These are phyloP conservation scores for Phyllotreta striolata DNA, from an alignment of 2,888 invertebrate species.

Conservation along the genomic window DNA sequence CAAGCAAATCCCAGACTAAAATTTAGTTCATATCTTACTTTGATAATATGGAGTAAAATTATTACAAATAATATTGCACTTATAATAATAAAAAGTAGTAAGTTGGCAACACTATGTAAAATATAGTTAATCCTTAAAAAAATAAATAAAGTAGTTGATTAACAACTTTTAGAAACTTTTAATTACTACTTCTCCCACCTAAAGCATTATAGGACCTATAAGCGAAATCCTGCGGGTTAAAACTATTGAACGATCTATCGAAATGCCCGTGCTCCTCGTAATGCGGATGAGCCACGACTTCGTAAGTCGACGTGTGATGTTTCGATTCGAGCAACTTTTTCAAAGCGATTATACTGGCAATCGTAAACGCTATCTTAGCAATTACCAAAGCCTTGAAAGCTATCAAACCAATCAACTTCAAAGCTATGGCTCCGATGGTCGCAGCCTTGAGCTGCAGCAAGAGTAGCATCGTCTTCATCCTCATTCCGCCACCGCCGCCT, in stretches of 20 bases:
- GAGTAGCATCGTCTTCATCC: constrained; percentile 76
- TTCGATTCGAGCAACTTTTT: constrained; percentile 79
- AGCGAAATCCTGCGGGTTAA: constrained; percentile 68
- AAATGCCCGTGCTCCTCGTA: constrained; percentile 68
- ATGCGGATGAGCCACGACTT: constrained; percentile 69
- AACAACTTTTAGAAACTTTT: neutral
- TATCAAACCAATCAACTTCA: constrained; percentile 79
- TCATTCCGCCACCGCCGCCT: constrained; percentile 61
- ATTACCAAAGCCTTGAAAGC: constrained; percentile 86
- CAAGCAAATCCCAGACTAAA: too few relatives aligned
- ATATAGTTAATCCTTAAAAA: too few relatives aligned
- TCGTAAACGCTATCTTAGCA: constrained; percentile 82
- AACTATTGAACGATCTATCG: constrained; percentile 67
- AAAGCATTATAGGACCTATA: constrained; percentile 65
- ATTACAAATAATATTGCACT: too few relatives aligned
- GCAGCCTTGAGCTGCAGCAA: constrained; percentile 82
- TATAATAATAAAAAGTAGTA: too few relatives aligned
- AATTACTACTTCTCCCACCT: constrained; percentile 33
- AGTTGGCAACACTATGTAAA: too few relatives aligned
- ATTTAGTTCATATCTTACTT: too few relatives aligned
- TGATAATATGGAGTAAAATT: too few relatives aligned
- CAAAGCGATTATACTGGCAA: constrained; percentile 76
- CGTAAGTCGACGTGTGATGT: constrained; percentile 75
- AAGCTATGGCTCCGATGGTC: constrained; percentile 77
- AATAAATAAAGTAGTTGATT: too few relatives aligned